Evolutionary conservation across 2,113 vertebrate genomes (phyloP).

Genomic region (Coracopsis vasa): DNA sequence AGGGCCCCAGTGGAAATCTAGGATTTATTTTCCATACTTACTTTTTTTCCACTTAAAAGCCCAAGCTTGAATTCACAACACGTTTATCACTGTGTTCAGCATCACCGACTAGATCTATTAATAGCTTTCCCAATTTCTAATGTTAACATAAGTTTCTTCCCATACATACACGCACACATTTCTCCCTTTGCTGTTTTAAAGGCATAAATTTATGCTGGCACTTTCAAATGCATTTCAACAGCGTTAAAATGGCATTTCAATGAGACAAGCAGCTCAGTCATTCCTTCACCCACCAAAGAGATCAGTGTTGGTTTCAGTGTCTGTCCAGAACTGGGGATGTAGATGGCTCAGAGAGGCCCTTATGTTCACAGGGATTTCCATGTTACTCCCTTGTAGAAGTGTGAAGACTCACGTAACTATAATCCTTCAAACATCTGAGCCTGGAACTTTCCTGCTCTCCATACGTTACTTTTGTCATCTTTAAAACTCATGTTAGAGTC

Average conservation of each 20-base stretch:
- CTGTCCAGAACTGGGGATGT: background rate
- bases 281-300: background rate
- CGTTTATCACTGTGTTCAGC: background rate
- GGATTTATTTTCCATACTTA: constrained; percentile 5
- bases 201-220: background rate
- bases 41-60: background rate
- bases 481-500: background rate
- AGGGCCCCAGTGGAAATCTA: background rate
- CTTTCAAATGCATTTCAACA: background rate
- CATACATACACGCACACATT: rapidly evolving
- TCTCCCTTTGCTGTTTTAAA: background rate
- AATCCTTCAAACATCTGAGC: background rate
- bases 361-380: background rate
- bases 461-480: background rate
- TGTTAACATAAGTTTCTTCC: background rate
- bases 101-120: background rate
- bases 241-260: background rate
- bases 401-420: background rate
- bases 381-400: background rate
- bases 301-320: background rate
- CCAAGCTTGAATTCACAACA: background rate
- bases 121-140: background rate
- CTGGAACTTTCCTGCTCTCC: background rate
- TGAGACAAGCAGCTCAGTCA: background rate
- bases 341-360: background rate